Conservation (phyloP, 2,797 vertebrate genomes). For the Poeciliopsis infans region DNA sequence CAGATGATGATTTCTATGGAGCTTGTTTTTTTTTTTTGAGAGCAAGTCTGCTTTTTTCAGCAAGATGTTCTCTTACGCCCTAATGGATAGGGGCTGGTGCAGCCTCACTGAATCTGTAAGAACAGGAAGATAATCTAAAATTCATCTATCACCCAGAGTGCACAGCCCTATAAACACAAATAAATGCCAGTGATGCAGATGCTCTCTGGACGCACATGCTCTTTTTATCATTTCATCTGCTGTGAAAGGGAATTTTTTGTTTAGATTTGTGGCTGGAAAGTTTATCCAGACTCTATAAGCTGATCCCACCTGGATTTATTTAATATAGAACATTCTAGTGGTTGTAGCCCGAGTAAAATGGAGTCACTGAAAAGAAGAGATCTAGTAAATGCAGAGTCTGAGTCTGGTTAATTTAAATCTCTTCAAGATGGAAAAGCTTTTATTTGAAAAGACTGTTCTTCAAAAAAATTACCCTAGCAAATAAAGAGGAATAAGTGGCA, state of each 20-base stretch:
- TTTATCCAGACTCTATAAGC: slow-evolving; percentile 71
- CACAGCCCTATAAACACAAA: slow-evolving; percentile 49
- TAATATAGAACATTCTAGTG: neutral
- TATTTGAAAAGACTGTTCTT: neutral
- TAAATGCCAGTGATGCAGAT: slow-evolving; percentile 59
- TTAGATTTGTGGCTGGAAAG: slow-evolving; percentile 66
- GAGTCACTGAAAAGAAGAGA: neutral
- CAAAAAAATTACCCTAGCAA: neutral
- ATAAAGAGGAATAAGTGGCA: neutral
- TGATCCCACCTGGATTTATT: slow-evolving; percentile 55
- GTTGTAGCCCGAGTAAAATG: neutral
- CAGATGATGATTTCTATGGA: slow-evolving; percentile 35
- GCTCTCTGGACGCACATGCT: slow-evolving; percentile 47
- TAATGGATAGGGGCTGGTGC: slow-evolving; percentile 56
- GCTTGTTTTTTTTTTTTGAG: slow-evolving; percentile 21
- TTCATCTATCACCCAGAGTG: slow-evolving; percentile 64
- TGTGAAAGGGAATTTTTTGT: slow-evolving; percentile 75
- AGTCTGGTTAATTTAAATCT: slow-evolving; percentile 8
- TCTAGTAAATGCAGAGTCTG: neutral
- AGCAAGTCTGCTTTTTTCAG: slow-evolving; percentile 61
- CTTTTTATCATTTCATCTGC: slow-evolving; percentile 75
- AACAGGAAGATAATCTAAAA: slow-evolving; percentile 60
- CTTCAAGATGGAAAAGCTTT: slow-evolving; percentile 16
- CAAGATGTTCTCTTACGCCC: slow-evolving; percentile 56
- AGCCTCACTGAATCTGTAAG: slow-evolving; percentile 52